Conservation (phyloP, 2,113 vertebrate species). For the Equus quagga region DNA sequence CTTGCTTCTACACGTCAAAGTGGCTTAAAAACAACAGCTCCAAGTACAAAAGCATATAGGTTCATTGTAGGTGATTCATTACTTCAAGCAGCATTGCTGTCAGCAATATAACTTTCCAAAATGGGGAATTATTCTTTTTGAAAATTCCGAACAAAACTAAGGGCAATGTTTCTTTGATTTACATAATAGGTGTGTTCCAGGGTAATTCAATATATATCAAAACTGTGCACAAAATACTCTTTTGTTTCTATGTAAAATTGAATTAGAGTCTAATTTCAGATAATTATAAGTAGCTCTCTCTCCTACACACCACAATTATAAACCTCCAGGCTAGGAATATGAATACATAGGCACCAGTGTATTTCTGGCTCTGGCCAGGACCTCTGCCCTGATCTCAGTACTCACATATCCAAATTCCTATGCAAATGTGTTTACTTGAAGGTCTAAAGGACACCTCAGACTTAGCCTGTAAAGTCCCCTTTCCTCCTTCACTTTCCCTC, state of each 20-base stretch:
- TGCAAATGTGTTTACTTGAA: background rate
- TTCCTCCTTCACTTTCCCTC: background rate
- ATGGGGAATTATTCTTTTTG: constrained; percentile 37
- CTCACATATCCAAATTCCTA: background rate
- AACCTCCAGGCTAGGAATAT: background rate
- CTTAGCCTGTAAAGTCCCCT: background rate
- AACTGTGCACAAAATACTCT: background rate
- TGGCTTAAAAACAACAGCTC: background rate
- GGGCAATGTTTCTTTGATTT: constrained; percentile 61
- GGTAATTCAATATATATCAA: constrained; percentile 51
- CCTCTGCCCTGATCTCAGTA: background rate
- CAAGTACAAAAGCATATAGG: background rate
- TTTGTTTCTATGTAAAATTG: constrained; percentile 44
- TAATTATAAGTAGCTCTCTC: constrained; percentile 38
- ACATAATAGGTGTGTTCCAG: constrained; percentile 43
- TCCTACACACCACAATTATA: background rate
- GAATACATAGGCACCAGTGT: background rate
- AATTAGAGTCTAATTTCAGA: constrained; percentile 47
- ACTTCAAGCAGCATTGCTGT: background rate
- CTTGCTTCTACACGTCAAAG: background rate
- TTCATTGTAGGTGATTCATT: background rate
- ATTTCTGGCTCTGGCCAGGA: background rate
- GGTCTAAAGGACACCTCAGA: background rate
- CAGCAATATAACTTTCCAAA: background rate
- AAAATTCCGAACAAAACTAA: constrained; percentile 50